Percentiles rank a stretch among this genome's conserved stretches.
Conservation (phyloP, 2,113 vertebrate species). For the Macquaria ambigua region DNA sequence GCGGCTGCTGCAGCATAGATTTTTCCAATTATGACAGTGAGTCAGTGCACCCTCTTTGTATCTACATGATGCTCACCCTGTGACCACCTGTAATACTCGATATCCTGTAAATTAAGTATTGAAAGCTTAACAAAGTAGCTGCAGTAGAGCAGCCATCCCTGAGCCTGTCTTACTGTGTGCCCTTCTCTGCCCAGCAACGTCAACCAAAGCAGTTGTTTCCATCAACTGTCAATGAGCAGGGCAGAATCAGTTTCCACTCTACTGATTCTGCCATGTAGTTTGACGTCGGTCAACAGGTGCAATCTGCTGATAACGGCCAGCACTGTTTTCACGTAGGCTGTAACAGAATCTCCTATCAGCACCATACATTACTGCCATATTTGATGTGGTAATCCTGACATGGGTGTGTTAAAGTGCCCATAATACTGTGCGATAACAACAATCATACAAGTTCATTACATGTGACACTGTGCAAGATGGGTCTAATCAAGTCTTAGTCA, state of each 20-base stretch:
- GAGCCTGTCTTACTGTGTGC: neutral
- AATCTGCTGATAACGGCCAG: too few species aligned
- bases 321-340: too few species aligned
- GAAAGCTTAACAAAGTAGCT: neutral
- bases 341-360: too few species aligned
- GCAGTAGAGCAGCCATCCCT: neutral
- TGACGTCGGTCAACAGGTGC: too few species aligned
- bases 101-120: neutral
- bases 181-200: neutral
- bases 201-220: neutral
- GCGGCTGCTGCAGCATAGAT: neutral
- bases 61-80: neutral
- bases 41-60: neutral
- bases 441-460: too few species aligned
- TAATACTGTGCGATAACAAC: too few species aligned
- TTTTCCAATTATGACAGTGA: neutral
- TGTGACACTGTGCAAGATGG: too few species aligned
- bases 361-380: too few species aligned
- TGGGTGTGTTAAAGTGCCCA: too few species aligned
- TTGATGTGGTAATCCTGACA: too few species aligned
- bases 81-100: neutral
- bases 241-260: neutral
- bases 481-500: too few species aligned
- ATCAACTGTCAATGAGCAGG: neutral
- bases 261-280: too few species aligned